Evolutionary conservation across 2,888 invertebrate species (phyloP), one percentile per base, ranked within the genome.

Genomic region (Agrochola macilenta): DNA sequence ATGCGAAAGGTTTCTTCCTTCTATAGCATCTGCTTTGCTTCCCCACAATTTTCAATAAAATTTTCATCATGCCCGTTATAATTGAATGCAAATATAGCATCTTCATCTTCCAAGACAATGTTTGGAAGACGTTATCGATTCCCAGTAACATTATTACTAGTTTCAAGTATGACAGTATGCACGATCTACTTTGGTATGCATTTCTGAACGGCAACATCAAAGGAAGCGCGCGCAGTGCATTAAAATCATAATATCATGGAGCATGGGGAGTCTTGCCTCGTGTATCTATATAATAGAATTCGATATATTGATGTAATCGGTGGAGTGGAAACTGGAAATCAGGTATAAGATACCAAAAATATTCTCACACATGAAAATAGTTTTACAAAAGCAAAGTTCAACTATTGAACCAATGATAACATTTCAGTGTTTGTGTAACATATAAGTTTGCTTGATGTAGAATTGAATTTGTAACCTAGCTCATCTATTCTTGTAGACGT

Each of bases 111-210:
- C 35, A 35, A 77, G 73, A 74, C 72, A 72, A 71, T 64, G 46
- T 82, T 82, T 76, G 65, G 23, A 60, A 74, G 71, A 69, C 54
- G 26, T 68, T 72, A 84, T 83, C 74, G 85, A 83, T 83, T 68
- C 5, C 26, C 46, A 54, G 61, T 83, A 85, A 85, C 77, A 60
- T 60, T 61, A 71, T 85, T 77, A 85, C 72, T 66, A n/a, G 76
- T 60, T 43, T 12, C 35, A 14, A 52, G 61, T 35, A 60, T 66
- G 72, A 60, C 72, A 73, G 63, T 64, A 23, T 74, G 30, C 63
- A 63, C 82, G 63, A 54, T 73, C 83, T 77, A 75, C 23, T 85
- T 83, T 72, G 11, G 69, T 74, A 84, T 85, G 76, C 85, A 85
- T 77, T 77, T 85, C 70, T 75, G 73, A 79, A 65, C 76, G 49